Percentiles rank a stretch among this genome's conserved stretches.
Evolutionary conservation across 1,140 invertebrate species (phyloP).

Genomic region (Drosophila neocordata): DNA sequence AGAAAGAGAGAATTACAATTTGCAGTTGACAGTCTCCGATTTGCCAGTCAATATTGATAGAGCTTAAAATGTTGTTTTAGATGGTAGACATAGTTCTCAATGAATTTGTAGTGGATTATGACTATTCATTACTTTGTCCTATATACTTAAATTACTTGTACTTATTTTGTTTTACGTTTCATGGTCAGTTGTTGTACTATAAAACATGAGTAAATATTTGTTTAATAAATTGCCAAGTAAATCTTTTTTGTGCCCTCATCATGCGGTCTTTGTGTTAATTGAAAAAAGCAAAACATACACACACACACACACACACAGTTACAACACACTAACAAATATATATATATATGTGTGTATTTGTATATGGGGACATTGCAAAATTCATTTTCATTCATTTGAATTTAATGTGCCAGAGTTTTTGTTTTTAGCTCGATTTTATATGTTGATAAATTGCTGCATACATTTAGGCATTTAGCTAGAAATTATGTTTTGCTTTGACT

Average conservation of each 20-base stretch:
- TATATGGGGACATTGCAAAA: background rate
- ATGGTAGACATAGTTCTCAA: background rate
- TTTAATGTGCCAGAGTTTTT: slow-evolving; percentile 4
- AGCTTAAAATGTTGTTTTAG: slow-evolving; percentile 9
- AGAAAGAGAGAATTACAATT: background rate
- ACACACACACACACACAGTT: background rate
- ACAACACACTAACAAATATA: no score
- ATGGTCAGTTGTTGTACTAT: background rate
- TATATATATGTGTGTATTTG: background rate
- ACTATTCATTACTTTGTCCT: background rate
- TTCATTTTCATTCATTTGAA: slow-evolving; percentile 6
- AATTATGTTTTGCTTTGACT: slow-evolving; percentile 12
- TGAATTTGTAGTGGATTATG: background rate
- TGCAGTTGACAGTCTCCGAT: background rate
- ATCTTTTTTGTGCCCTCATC: slow-evolving; percentile 4
- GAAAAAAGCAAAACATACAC: background rate
- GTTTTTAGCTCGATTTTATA: background rate
- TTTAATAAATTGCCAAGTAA: slow-evolving; percentile 4
- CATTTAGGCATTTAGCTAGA: slow-evolving; percentile 11
- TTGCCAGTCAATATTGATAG: slow-evolving; percentile 3
- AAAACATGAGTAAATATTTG: background rate
- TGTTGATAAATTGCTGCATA: slow-evolving; percentile 10
- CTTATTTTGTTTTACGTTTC: background rate
- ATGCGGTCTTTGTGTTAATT: slow-evolving; percentile 3
- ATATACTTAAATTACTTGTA: background rate